Evolutionary conservation across 2,888 invertebrate genomes (phyloP).

Genomic region (Drosophila meridionalis): DNA sequence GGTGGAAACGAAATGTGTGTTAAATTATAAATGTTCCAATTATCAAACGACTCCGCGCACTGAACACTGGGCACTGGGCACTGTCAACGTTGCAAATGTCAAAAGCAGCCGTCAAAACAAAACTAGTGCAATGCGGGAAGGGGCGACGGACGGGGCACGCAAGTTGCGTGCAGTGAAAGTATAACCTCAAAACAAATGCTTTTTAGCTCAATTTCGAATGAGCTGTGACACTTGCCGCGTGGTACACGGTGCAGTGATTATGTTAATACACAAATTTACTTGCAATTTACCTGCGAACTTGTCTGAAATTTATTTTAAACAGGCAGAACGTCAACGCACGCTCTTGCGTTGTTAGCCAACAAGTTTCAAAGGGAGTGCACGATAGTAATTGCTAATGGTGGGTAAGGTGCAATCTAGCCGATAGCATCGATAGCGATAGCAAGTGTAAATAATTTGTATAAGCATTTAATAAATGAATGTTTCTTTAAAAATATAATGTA

Average conservation of each 20-base stretch:
- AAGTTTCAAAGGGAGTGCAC: constrained; percentile 80
- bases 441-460: not conserved
- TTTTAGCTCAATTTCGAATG: constrained; percentile 16
- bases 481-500: not conserved
- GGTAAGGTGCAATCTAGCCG: not conserved
- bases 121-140: constrained; percentile 52
- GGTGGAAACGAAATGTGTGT: constrained; percentile 11
- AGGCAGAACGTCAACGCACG: constrained; percentile 79
- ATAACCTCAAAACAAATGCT: constrained; percentile 74
- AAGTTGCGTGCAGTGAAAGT: constrained; percentile 65
- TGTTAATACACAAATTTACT: constrained; percentile 8
- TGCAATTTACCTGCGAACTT: constrained; percentile 70
- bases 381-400: constrained; percentile 54
- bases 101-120: constrained; percentile 69
- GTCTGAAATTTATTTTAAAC: constrained; percentile 72
- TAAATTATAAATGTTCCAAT: constrained; percentile 21
- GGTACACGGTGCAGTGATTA: not conserved
- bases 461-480: not conserved
- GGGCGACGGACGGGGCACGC: constrained; percentile 18
- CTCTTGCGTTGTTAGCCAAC: constrained; percentile 84
- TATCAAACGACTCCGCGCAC: constrained; percentile 2
- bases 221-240: constrained; percentile 8
- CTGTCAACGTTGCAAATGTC: constrained; percentile 78
- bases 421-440: constrained; percentile 13
- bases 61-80: constrained; percentile 36